A percentile compares a stretch with the other conserved stretches of the same genome.
Evolutionary conservation across 2,797 vertebrate genomes (phyloP).

Genomic region (Microchirus variegatus): DNA sequence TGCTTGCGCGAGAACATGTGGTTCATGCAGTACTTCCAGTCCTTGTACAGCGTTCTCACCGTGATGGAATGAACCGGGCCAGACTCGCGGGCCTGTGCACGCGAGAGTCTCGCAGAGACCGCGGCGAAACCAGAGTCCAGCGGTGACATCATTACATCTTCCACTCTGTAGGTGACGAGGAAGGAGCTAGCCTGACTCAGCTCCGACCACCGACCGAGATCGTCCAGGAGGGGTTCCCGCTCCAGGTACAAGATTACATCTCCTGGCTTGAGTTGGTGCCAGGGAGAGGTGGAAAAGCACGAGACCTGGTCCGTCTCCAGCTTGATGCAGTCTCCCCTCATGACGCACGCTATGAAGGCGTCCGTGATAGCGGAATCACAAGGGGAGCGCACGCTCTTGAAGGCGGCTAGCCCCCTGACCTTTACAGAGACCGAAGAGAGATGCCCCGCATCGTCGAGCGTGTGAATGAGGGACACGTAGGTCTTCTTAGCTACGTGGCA

Average conservation of each 20-base stretch:
- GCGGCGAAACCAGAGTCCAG: slow-evolving; percentile 4
- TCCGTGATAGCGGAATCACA: slow-evolving; percentile 2
- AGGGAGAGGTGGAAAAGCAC: slow-evolving; percentile 13
- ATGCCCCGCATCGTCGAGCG: fast-evolving
- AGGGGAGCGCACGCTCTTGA: slow-evolving; percentile 6
- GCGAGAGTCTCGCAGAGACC: neutral
- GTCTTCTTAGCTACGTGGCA: slow-evolving; percentile 36
- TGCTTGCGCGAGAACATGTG: slow-evolving; percentile 23
- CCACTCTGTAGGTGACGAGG: neutral
- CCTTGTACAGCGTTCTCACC: slow-evolving; percentile 18
- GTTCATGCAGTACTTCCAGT: slow-evolving; percentile 30
- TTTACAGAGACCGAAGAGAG: neutral
- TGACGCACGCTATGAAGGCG: slow-evolving; percentile 15
- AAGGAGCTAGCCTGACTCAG: neutral
- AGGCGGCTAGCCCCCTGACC: neutral
- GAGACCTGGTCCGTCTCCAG: neutral
- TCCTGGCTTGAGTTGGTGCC: slow-evolving; percentile 6
- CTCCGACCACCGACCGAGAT: neutral
- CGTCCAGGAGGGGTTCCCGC: neutral
- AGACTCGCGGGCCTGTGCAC: neutral
- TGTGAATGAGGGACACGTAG: slow-evolving; percentile 26
- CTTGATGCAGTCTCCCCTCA: slow-evolving; percentile 25
- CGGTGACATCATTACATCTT: neutral
- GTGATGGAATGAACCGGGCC: fast-evolving
- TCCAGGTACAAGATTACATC: slow-evolving; percentile 1